Evolutionary conservation across 2,888 invertebrate genomes (phyloP), one percentile per base, ranked within the genome.

Genomic region (Troides aeacus): DNA sequence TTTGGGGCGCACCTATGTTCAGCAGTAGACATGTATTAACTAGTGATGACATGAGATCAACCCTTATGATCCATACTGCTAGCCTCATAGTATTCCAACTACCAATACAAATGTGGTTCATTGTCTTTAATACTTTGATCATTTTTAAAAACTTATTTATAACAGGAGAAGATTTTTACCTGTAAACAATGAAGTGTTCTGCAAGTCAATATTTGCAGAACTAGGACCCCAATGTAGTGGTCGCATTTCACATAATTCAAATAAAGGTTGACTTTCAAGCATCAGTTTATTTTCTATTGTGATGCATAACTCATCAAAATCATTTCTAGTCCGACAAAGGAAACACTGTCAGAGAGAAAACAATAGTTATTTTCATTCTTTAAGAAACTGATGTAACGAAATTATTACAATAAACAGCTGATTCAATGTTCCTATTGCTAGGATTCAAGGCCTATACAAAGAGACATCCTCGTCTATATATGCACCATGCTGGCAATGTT

Each of bases 241-340:
- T 78, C 96, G 93, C 78, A 96, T 94, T 75, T 95, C 94, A 77
- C 96, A 95, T 66, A 98, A 92, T 93, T 98, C 98, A 88, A 99
- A 98, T 75, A 99, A 89, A 0, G 98, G 96, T 80, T 97, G 96
- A 70, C 94, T 94, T 77, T 95, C 95, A 36, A 93, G 90, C 85
- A 96, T 95, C 74, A 97, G 88, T 72, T 95, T 94, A 65, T 94
- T 93, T 84, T 95, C 94, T 79, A 96, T 94, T 61, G 93, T 93
- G 73, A 86, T 87, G 79, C 97, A 97, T 75, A 98, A 90, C 69
- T 95, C 94, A 77, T 95, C 94, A 84, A 98, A 97, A 76, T 97
- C 97, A 57, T 88, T 92, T 86, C 97, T 96, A 2, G 96, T 96
- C 78, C 95, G 95, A 87, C 98, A 98, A 78, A 97, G 95, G 85